A percentile compares a stretch with the other conserved stretches of the same genome.
phyloP scores from a whole-genome alignment of 2,797 vertebrate genomes.

The Hippopotamyrus pictus region DNA sequence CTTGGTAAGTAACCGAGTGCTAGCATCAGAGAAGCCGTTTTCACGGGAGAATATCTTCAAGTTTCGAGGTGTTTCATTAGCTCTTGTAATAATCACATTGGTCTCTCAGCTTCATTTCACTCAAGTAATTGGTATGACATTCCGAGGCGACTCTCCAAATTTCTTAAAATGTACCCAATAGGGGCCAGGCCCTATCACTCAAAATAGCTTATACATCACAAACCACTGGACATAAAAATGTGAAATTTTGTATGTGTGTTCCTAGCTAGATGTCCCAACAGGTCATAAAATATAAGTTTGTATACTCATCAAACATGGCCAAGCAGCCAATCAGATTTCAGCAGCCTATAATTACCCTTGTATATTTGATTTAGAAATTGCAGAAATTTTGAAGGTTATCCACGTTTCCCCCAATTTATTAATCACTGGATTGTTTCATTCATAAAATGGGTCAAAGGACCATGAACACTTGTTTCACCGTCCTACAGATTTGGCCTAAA shows the following conservation, averaged over 20 bases:
- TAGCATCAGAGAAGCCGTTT: not conserved
- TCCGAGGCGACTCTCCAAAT: not conserved
- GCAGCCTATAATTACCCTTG: not conserved
- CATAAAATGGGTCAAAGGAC: conserved; percentile 41
- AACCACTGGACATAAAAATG: not conserved
- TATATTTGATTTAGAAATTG: not conserved
- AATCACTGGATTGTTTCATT: conserved; percentile 44
- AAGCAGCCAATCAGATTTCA: not conserved
- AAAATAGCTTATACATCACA: not conserved
- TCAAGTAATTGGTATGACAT: not conserved
- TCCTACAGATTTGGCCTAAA: conserved; percentile 37
- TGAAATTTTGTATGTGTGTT: not conserved
- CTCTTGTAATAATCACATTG: not conserved
- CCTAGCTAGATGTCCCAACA: not conserved
- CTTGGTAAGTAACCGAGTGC: not conserved
- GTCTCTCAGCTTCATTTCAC: not conserved
- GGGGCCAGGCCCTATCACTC: not conserved
- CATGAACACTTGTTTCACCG: conserved; percentile 45
- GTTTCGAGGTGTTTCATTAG: not conserved
- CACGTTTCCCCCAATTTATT: not conserved
- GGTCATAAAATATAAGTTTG: not conserved
- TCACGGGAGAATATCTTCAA: not conserved
- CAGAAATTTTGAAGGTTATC: not conserved
- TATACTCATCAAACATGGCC: not conserved
- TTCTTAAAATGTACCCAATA: not conserved